These are phyloP conservation scores for Hippocampus comes DNA, from an alignment of 2,113 vertebrate species.

Conservation along the genomic window DNA sequence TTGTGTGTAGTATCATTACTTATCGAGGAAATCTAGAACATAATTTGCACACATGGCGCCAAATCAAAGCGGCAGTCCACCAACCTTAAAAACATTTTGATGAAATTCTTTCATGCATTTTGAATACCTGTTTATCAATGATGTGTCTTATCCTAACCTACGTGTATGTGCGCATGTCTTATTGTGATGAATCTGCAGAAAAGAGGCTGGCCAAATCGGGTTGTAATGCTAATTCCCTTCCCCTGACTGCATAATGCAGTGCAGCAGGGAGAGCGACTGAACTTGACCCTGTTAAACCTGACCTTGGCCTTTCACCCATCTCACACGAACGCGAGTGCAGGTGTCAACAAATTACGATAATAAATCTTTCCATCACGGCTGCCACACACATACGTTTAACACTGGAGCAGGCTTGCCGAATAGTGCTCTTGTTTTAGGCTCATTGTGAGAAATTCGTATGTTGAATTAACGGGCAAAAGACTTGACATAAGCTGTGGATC, in stretches of 20 bases:
- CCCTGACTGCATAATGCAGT: constrained; percentile 75
- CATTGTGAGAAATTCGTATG: background rate
- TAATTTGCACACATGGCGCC: background rate
- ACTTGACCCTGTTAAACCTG: constrained; percentile 77
- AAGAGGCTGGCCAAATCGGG: constrained; percentile 71
- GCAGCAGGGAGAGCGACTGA: constrained; percentile 70
- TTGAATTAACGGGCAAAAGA: background rate
- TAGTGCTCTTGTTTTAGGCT: background rate
- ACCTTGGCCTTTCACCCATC: constrained; percentile 66
- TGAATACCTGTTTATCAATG: background rate
- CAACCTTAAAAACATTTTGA: background rate
- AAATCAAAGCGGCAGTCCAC: background rate
- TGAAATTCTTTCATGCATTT: background rate
- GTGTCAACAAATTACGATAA: constrained; percentile 67
- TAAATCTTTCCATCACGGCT: constrained; percentile 49
- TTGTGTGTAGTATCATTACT: background rate
- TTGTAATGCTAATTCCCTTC: constrained; percentile 78
- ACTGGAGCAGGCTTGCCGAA: background rate
- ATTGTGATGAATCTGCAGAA: constrained; percentile 55
- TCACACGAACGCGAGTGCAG: constrained; percentile 46
- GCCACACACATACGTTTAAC: background rate
- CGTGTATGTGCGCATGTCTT: constrained; percentile 27
- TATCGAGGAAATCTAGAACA: background rate
- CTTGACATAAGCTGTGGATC: background rate
- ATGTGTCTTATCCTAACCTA: background rate